phyloP scores from a whole-genome alignment of 2,888 invertebrate genomes.

The Hyposoter didymator region DNA sequence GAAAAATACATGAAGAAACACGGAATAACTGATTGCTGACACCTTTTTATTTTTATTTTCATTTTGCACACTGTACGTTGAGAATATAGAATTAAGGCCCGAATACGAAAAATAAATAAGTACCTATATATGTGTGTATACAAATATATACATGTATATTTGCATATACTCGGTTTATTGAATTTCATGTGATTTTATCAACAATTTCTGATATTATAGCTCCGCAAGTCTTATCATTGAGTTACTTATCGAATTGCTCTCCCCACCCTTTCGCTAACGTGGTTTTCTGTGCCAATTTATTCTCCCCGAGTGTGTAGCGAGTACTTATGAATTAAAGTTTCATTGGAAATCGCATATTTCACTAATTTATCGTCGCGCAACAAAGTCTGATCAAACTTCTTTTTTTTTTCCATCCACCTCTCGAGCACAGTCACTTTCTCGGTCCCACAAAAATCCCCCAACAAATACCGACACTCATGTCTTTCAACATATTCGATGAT shows the following conservation, averaged over 20 bases:
- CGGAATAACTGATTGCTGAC: slow-evolving; percentile 85
- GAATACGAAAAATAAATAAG: slow-evolving; percentile 45
- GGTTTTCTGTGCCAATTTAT: slow-evolving; percentile 52
- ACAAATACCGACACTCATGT: slow-evolving; percentile 10
- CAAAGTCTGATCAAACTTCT: slow-evolving; percentile 15
- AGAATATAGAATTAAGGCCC: slow-evolving; percentile 50
- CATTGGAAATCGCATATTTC: slow-evolving; percentile 13
- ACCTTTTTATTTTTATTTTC: slow-evolving; percentile 56
- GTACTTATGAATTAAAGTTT: slow-evolving; percentile 1
- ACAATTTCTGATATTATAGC: slow-evolving; percentile 24
- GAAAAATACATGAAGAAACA: slow-evolving; percentile 92
- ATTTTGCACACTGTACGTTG: slow-evolving; percentile 63
- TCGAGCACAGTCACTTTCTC: slow-evolving; percentile 25
- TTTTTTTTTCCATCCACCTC: slow-evolving; percentile 25
- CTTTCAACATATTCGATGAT: slow-evolving; percentile 18
- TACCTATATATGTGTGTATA: slow-evolving; percentile 34
- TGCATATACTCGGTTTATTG: slow-evolving; percentile 37
- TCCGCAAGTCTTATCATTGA: slow-evolving; percentile 17
- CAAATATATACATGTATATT: slow-evolving; percentile 27
- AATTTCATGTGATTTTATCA: slow-evolving; percentile 49
- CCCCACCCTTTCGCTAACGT: slow-evolving; percentile 16
- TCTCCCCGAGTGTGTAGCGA: slow-evolving; percentile 22
- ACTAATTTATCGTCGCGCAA: slow-evolving; percentile 13
- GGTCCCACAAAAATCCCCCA: background rate
- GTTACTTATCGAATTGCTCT: slow-evolving; percentile 29